A percentile compares a stretch with the other conserved stretches of the same genome.
phyloP scores from a whole-genome alignment of 2,888 invertebrate genomes.

The Apamea monoglypha region DNA sequence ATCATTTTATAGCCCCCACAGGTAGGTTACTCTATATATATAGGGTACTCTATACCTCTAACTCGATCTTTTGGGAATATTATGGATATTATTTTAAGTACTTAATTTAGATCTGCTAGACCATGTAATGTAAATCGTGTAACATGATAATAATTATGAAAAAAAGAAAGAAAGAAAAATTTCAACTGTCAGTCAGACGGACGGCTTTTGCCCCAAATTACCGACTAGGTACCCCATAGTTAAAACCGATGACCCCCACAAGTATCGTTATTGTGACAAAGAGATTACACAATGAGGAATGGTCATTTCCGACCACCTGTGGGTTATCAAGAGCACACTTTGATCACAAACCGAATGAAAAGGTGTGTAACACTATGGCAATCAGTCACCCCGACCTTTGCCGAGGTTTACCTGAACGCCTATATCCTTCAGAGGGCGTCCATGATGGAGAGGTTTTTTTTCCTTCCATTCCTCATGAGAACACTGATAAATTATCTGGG shows the following conservation, averaged over 20 bases:
- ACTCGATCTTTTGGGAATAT: background rate
- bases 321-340: conserved; percentile 27
- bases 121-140: too few species aligned
- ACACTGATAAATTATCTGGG: conserved; percentile 51
- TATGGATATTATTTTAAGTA: too few species aligned
- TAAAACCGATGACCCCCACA: conserved; percentile 2
- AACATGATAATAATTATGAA: too few species aligned
- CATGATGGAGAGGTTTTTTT: conserved; percentile 27
- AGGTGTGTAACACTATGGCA: conserved; percentile 28
- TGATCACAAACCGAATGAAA: conserved; percentile 44
- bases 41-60: too few species aligned
- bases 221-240: background rate
- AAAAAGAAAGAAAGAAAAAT: background rate
- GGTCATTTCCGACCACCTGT: conserved; percentile 36
- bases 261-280: conserved; percentile 23
- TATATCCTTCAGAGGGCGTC: conserved; percentile 27
- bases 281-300: conserved; percentile 30
- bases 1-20: too few species aligned
- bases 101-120: too few species aligned
- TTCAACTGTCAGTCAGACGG: background rate
- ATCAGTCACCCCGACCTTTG: conserved; percentile 53
- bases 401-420: conserved; percentile 40
- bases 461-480: conserved; percentile 31
- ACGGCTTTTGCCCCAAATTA: background rate
- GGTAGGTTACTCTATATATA: too few species aligned